Base-by-base conservation (phyloP, 2,113 vertebrate genomes). In the Anseranas semipalmata region DNA sequence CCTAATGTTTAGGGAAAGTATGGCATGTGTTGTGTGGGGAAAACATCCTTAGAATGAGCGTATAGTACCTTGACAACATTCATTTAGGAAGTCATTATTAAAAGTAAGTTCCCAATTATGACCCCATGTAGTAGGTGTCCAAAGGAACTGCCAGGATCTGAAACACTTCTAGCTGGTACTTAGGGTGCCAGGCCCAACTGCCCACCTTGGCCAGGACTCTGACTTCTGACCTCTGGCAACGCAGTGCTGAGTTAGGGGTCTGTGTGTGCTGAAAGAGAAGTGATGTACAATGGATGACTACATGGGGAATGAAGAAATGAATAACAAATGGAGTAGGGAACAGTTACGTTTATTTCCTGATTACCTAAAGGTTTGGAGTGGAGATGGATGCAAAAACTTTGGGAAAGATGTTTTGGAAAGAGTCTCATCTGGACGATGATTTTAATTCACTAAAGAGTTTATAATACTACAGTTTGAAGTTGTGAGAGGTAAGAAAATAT, bases 61-160 rank as follows among this genome's bases (percentile, higher is more conserved):
- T 1, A 16, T 5, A 33, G 4, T 10, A 27, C 1, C 0, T 10
- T 85, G 68, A n/a, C 39, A 84, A 25, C 0, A 1, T 3, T 7
- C 8, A 3, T 84, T 71, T 63, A 59, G 19, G 45, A 52, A 65
- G 32, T 50, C 68, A 17, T 5, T 6, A 11, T 59, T 63, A 48
- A 52, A 77, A 86, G 19, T 5, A 70, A 30, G 3, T 15, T 90
- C 17, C 21, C 15, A n/a, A 5, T 27, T n/a, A 21, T 6, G 39
- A 2, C 6, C 12, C 15, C 18, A 37, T 30, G 32, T 63, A 48
- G 21, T 7, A 35, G 45, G 18, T 39, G 12, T 32, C 15, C 0
- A 3, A 76, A 35, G 4, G 55, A 84, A 22, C 25, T 90, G 39
- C 22, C 21, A 21, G 0, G 4, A 41, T 5, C 60, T n/a, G 30